Base-by-base conservation (phyloP, 2,797 vertebrate genomes). In the Manis javanica region DNA sequence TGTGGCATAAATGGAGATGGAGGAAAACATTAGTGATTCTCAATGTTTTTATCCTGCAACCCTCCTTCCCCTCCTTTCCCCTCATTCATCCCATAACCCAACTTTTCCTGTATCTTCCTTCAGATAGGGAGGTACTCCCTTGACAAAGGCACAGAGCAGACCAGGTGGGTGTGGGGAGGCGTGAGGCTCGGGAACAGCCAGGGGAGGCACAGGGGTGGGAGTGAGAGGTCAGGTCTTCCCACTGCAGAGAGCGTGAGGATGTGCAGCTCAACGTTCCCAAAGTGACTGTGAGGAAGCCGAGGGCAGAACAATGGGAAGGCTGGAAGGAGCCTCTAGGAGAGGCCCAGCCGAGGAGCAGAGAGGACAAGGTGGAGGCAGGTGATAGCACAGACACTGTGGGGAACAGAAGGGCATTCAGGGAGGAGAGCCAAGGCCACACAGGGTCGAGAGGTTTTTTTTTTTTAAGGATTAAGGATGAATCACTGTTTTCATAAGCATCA, bases 381-480 rank as follows among this genome's bases (percentile, higher is more conserved):
- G 96, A 96, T 89, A 64, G 26, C 49, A 16, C 66, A 95, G 94
- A 82, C 87, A 39, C 82, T 83, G 92, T 59, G 68, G 90, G 86
- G 94, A 95, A 96, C 97, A 97, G 96, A 97, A 96, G 96, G 94
- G 78, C 87, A 59, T 74, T 96, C 86, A 71, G 95, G 93, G 96
- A 96, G 94, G 88, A 84, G 21, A 81, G 96, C 96, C 94, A 96
- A 96, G 96, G 96, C 97, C 96, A 94, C 92, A 72, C 39, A 94
- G 97, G 94, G 96, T 37, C 26, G 71, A 85, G 75, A 46, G 46
- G 12, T 15, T 64, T 51, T 93, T 95, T 96, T 97, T 97, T 96
- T 97, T 97, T 57, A 96, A 97, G 39, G 91, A 98, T 98, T 98
- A 98, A 97, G 93, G 95, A 87, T 98, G 98, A 98, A 97, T 98